phyloP scores from a whole-genome alignment of 2,797 vertebrate species.

The Mus caroli region DNA sequence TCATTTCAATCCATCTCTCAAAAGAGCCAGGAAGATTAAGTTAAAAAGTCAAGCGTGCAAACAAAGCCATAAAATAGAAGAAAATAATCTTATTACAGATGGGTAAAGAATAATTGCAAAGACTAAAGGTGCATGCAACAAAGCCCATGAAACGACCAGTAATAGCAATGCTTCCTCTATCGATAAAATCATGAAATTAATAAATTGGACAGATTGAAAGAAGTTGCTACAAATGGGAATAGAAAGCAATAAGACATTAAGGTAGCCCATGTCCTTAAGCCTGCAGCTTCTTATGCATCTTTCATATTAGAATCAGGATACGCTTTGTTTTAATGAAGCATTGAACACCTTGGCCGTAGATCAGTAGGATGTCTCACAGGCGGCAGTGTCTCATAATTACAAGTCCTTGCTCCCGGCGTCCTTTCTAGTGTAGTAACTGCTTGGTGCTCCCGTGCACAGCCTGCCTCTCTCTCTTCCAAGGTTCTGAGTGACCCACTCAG shows the following conservation, averaged over 20 bases:
- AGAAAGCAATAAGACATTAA: not conserved
- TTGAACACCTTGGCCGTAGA: not conserved
- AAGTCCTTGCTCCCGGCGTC: not conserved
- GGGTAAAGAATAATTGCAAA: not conserved
- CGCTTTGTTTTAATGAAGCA: not conserved
- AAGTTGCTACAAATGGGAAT: not conserved
- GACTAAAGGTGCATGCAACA: not conserved
- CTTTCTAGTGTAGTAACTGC: not conserved
- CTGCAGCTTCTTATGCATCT: not conserved
- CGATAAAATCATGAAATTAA: constrained; percentile 16
- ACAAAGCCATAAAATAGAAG: not conserved
- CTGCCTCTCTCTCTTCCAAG: rapidly evolving
- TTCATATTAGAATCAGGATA: not conserved
- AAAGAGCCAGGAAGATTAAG: not conserved
- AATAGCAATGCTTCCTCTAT: not conserved
- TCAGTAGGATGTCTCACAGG: not conserved
- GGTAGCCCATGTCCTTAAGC: not conserved
- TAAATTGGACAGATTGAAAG: not conserved
- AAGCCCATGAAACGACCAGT: not conserved
- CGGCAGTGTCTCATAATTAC: not conserved
- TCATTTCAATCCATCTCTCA: not conserved
- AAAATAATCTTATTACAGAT: not conserved
- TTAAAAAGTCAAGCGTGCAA: constrained; percentile 7
- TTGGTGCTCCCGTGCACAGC: not conserved
- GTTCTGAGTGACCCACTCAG: not conserved